Evolutionary conservation across 1,140 invertebrate genomes (phyloP).

Genomic region (Conus betulinus): DNA sequence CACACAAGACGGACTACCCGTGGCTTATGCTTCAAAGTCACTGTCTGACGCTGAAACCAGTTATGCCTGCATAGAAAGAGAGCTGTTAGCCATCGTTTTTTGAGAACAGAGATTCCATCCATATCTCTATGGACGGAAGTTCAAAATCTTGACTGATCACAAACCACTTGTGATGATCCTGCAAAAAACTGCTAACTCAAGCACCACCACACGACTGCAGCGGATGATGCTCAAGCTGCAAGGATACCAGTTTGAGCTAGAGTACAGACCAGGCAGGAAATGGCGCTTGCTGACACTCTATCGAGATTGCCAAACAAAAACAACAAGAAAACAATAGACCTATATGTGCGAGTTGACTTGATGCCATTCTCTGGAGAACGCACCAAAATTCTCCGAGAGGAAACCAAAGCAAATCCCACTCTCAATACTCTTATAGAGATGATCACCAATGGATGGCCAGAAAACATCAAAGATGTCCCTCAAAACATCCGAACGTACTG

Average conservation of each 20-base stretch:
- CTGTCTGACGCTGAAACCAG: slow-evolving; percentile 72
- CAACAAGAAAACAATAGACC: neutral
- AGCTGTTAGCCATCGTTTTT: slow-evolving; percentile 72
- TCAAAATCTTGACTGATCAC: too few species aligned
- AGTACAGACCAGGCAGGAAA: slow-evolving; percentile 42
- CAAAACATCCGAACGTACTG: too few species aligned
- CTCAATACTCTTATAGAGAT: too few species aligned
- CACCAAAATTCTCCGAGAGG: too few species aligned
- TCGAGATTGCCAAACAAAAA: slow-evolving; percentile 40
- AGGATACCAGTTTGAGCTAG: slow-evolving; percentile 70
- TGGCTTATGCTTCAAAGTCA: slow-evolving; percentile 74
- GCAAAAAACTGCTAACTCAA: slow-evolving; percentile 51
- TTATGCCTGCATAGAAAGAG: slow-evolving; percentile 77
- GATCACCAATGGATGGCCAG: too few species aligned
- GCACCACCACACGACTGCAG: too few species aligned
- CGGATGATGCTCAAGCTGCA: slow-evolving; percentile 70
- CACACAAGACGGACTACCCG: slow-evolving; percentile 61
- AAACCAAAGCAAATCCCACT: too few species aligned
- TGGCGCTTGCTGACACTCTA: slow-evolving; percentile 49
- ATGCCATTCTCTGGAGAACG: slow-evolving; percentile 5
- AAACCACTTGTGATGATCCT: slow-evolving; percentile 72
- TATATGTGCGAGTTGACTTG: slow-evolving; percentile 27
- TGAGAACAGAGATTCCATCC: slow-evolving; percentile 78
- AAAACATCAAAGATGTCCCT: too few species aligned
- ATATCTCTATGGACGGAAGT: slow-evolving; percentile 75